phyloP scores from a whole-genome alignment of 2,113 vertebrate species.

The Rissa tridactyla region DNA sequence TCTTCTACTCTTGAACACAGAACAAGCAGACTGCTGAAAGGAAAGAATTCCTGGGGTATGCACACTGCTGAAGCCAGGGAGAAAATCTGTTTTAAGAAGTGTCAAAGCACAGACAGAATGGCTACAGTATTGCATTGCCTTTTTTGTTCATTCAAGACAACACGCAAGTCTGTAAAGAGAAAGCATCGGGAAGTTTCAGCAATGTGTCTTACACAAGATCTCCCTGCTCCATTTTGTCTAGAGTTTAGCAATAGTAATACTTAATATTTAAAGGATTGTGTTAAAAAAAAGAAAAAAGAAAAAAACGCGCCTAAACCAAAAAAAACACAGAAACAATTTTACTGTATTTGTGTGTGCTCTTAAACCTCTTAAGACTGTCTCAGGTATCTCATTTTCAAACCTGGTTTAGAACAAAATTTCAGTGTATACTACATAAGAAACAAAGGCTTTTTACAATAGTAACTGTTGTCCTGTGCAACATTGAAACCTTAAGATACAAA shows the following conservation, averaged over 20 bases:
- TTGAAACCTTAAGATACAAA: background rate
- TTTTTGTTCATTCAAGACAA: constrained; percentile 47
- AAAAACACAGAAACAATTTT: background rate
- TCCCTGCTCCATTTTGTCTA: background rate
- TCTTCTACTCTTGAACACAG: background rate
- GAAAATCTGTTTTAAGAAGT: background rate
- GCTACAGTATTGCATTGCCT: constrained; percentile 27
- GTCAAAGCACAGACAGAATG: background rate
- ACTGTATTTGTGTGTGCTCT: background rate
- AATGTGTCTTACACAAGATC: background rate
- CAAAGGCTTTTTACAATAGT: background rate
- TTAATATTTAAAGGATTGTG: background rate
- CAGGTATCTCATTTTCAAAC: background rate
- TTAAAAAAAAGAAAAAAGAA: background rate
- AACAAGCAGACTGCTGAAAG: background rate
- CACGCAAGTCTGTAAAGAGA: background rate
- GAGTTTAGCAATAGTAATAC: background rate
- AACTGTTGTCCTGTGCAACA: background rate
- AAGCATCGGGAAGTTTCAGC: background rate
- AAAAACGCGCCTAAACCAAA: background rate
- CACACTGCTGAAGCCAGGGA: background rate
- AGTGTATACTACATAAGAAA: background rate
- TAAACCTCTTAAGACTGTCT: background rate
- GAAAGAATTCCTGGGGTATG: background rate
- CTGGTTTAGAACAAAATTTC: background rate